Percentiles rank a stretch among this genome's conserved stretches.
Conservation (phyloP, 2,113 vertebrate species). For the Colistium nudipinnis region DNA sequence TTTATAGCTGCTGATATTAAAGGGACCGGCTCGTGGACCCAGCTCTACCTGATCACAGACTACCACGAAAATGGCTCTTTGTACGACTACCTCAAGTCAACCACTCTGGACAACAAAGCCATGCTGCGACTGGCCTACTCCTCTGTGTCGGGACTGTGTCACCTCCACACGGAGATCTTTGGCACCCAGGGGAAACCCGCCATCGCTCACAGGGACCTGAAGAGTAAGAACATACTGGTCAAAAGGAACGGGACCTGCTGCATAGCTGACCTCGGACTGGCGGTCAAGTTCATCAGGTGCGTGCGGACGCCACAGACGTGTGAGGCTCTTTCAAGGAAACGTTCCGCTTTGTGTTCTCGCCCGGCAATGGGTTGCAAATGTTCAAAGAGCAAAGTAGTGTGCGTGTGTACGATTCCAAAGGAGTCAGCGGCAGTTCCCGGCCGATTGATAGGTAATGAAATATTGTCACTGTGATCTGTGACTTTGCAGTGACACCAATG, state of each 20-base stretch:
- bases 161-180: slow-evolving; percentile 97
- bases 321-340: background rate
- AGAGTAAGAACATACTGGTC: slow-evolving; percentile 98
- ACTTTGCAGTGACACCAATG: slow-evolving; percentile 90
- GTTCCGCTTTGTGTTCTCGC: background rate
- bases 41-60: slow-evolving; percentile 96
- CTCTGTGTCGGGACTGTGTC: slow-evolving; percentile 92
- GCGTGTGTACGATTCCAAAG: background rate
- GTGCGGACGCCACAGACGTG: background rate
- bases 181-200: slow-evolving; percentile 97
- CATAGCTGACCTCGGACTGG: slow-evolving; percentile 94
- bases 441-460: background rate
- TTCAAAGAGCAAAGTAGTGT: background rate
- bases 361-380: background rate
- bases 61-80: slow-evolving; percentile 96
- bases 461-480: background rate
- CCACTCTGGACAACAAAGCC: slow-evolving; percentile 90
- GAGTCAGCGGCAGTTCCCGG: background rate
- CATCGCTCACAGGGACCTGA: slow-evolving; percentile 95
- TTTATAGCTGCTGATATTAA: slow-evolving; percentile 99
- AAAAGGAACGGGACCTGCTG: slow-evolving; percentile 97
- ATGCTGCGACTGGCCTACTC: slow-evolving; percentile 95
- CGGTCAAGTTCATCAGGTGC: slow-evolving; percentile 97
- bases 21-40: slow-evolving; percentile 98
- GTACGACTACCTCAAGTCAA: slow-evolving; percentile 96